Percentiles rank a stretch among this genome's conserved stretches.
Conservation (phyloP, 2,113 vertebrate species). For the Osmerus eperlanus region DNA sequence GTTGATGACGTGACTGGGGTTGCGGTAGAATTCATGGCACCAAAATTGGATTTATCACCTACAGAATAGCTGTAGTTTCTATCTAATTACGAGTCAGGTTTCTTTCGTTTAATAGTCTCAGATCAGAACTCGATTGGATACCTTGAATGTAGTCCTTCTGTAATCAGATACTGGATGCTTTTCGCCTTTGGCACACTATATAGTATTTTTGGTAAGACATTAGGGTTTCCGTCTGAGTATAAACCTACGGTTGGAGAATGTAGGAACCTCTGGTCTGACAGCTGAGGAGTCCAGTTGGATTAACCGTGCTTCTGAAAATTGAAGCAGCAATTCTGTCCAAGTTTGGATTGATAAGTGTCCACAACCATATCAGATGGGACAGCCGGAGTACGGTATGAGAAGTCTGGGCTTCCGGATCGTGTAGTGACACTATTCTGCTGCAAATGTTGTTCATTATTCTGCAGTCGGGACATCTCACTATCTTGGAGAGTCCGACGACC, state of each 20-base stretch:
- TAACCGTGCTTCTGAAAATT: not conserved
- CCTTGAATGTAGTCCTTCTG: not conserved
- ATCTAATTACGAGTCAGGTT: too few species aligned
- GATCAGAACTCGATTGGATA: too few species aligned
- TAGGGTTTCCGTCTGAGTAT: too few species aligned
- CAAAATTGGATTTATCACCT: too few species aligned
- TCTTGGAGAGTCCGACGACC: not conserved
- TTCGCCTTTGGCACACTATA: not conserved
- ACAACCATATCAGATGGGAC: not conserved
- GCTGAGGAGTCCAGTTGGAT: not conserved
- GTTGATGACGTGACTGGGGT: too few species aligned
- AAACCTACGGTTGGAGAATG: too few species aligned
- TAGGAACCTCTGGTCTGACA: not conserved
- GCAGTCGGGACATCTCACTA: not conserved
- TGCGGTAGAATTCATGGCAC: too few species aligned
- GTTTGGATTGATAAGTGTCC: not conserved
- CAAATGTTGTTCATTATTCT: not conserved
- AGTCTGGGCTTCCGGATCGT: not conserved
- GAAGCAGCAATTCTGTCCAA: not conserved
- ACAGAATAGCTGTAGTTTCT: too few species aligned
- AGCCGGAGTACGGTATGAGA: not conserved
- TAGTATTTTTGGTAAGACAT: not conserved
- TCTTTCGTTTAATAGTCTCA: too few species aligned
- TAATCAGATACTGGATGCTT: accelerated
- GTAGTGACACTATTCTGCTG: not conserved